Percentiles rank a stretch among this genome's conserved stretches.
Conservation (phyloP, 2,797 vertebrate genomes). For the Anguilla obscura region DNA sequence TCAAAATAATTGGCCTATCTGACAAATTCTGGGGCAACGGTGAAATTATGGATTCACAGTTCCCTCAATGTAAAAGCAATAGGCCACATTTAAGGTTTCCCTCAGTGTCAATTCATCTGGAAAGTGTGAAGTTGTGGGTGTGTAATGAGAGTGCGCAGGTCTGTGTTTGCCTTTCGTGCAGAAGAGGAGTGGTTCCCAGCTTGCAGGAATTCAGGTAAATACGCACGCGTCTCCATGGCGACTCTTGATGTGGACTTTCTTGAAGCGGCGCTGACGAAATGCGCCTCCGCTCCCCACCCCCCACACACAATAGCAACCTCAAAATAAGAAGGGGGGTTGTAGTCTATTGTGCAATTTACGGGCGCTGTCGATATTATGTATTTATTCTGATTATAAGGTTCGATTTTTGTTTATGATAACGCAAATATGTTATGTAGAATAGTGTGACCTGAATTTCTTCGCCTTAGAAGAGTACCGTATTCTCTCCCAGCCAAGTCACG, state of each 20-base stretch:
- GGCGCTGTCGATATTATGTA: not conserved
- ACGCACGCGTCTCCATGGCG: conserved; percentile 54
- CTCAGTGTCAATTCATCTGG: not conserved
- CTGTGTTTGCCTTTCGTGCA: conserved; percentile 43
- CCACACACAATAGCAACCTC: not conserved
- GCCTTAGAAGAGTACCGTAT: conserved; percentile 57
- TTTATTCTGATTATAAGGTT: not conserved
- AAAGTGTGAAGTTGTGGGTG: not conserved
- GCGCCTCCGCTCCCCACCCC: conserved; percentile 14
- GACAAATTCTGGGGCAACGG: not conserved
- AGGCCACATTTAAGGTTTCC: not conserved
- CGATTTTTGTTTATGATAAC: not conserved
- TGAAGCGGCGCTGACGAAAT: conserved; percentile 44
- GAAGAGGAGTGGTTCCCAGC: conserved; percentile 50
- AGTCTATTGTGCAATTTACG: not conserved
- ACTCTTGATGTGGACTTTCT: conserved; percentile 55
- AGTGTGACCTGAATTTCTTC: conserved; percentile 56
- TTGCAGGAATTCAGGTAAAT: conserved; percentile 62
- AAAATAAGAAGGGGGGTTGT: not conserved
- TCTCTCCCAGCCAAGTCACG: conserved; percentile 44
- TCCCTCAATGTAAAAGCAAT: not conserved
- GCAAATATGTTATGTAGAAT: not conserved
- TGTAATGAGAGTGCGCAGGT: conserved; percentile 11
- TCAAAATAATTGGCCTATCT: not conserved
- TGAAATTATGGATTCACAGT: not conserved